Percentiles rank a stretch among this genome's conserved stretches.
These are phyloP conservation scores for Ctenosaura bakeri DNA, from an alignment of 2,797 vertebrate genomes.

Conservation along the genomic window DNA sequence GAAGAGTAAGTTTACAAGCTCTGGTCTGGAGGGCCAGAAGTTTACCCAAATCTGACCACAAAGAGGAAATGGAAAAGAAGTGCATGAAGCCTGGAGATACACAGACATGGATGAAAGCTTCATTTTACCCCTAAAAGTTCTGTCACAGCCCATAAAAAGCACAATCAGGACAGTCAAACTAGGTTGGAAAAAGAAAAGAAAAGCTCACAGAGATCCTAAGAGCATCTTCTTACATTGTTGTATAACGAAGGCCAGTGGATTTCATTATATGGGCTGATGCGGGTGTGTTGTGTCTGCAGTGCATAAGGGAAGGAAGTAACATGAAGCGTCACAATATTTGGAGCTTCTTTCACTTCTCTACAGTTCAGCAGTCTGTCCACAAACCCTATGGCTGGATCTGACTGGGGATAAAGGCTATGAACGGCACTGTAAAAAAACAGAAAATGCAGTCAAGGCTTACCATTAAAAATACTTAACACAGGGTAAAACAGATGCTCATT, in stretches of 20 bases:
- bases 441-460: conserved; percentile 54
- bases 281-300: conserved; percentile 94
- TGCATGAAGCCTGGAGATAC: neutral
- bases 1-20: neutral
- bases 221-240: conserved; percentile 86
- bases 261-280: conserved; percentile 98
- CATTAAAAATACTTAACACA: neutral
- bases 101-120: neutral
- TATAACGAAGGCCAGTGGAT: conserved; percentile 96
- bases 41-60: neutral
- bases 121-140: conserved; percentile 3
- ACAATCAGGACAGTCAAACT: neutral
- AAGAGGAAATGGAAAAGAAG: neutral
- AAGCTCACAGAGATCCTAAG: conserved; percentile 18
- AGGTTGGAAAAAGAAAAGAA: neutral
- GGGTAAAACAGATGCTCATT: neutral
- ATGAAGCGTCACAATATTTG: conserved; percentile 94
- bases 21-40: neutral
- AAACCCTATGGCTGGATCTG: conserved; percentile 85
- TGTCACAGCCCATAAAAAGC: neutral
- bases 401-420: conserved; percentile 81
- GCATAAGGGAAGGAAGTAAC: conserved; percentile 97
- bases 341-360: conserved; percentile 90
- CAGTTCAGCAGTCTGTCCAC: conserved; percentile 95
- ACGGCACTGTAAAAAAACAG: conserved; percentile 76